A percentile compares a stretch with the other conserved stretches of the same genome.
Evolutionary conservation across 2,797 vertebrate genomes (phyloP).

Genomic region (Emydoidea blandingii): DNA sequence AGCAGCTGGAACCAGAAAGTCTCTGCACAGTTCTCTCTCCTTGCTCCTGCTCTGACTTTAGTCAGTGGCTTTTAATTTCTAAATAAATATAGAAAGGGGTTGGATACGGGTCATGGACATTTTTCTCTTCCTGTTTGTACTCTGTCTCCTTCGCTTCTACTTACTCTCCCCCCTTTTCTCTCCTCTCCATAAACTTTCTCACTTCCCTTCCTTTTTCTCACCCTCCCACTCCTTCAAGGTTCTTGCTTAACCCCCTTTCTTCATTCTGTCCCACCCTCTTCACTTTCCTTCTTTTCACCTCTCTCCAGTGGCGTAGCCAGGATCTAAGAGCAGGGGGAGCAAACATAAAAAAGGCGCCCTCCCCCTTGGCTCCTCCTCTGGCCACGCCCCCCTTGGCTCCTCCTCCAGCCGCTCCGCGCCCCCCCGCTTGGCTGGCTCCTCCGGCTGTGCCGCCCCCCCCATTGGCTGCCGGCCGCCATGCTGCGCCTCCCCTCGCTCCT

Average conservation of each 20-base stretch:
- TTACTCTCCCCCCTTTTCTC: neutral
- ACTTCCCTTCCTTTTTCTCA: neutral
- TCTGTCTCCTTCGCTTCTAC: neutral
- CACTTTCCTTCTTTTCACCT: neutral
- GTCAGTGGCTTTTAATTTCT: constrained; percentile 30
- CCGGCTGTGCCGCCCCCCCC: too few relatives aligned
- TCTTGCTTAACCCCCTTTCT: neutral
- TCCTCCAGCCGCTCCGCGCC: too few relatives aligned
- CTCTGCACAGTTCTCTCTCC: constrained; percentile 1
- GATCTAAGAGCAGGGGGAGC: too few relatives aligned
- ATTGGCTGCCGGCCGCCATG: too few relatives aligned
- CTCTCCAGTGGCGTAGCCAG: too few relatives aligned
- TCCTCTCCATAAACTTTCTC: neutral
- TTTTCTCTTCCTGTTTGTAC: neutral
- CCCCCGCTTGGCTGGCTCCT: too few relatives aligned
- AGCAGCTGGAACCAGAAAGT: constrained; percentile 41
- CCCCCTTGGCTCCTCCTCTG: too few relatives aligned
- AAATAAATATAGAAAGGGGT: constrained; percentile 27
- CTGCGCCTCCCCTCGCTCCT: too few relatives aligned
- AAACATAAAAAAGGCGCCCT: too few relatives aligned
- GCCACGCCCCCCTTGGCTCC: too few relatives aligned
- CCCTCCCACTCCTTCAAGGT: neutral
- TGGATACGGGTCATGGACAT: neutral
- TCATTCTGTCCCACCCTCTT: neutral
- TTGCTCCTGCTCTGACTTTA: constrained; percentile 33